Evolutionary conservation across 2,113 vertebrate genomes (phyloP).

Genomic region (Hippocampus guttulatus): DNA sequence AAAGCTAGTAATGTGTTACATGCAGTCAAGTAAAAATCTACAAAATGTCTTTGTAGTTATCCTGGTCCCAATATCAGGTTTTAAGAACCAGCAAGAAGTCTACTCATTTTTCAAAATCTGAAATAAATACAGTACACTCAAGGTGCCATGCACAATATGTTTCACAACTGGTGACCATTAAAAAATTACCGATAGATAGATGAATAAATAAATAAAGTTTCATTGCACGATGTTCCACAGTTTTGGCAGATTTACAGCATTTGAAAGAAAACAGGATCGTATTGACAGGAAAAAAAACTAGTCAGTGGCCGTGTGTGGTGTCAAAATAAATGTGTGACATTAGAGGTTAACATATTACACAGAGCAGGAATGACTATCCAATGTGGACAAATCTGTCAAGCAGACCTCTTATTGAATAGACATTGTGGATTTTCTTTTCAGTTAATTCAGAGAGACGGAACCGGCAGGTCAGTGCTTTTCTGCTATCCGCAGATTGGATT

Average conservation of each 20-base stretch:
- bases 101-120: not conserved
- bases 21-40: not conserved
- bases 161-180: constrained; percentile 15
- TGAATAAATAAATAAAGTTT: too few relatives aligned
- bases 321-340: constrained; percentile 30
- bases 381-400: constrained; percentile 44
- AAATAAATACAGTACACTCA: not conserved
- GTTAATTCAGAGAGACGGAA: not conserved
- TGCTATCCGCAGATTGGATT: not conserved
- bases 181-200: not conserved
- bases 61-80: not conserved
- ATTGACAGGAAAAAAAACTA: constrained; percentile 39
- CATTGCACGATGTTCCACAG: not conserved
- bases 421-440: not conserved
- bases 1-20: not conserved
- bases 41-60: not conserved
- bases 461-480: not conserved
- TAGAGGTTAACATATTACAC: constrained; percentile 58
- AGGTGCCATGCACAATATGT: constrained; percentile 3
- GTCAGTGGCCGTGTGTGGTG: constrained; percentile 55
- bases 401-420: constrained; percentile 34
- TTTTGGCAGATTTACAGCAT: constrained; percentile 56
- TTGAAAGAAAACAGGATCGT: constrained; percentile 32
- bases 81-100: not conserved
- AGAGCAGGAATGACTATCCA: constrained; percentile 55